Evolutionary conservation across 2,888 invertebrate genomes (phyloP), one percentile per base, ranked within the genome.

Genomic region (Ctenicera cuprea): DNA sequence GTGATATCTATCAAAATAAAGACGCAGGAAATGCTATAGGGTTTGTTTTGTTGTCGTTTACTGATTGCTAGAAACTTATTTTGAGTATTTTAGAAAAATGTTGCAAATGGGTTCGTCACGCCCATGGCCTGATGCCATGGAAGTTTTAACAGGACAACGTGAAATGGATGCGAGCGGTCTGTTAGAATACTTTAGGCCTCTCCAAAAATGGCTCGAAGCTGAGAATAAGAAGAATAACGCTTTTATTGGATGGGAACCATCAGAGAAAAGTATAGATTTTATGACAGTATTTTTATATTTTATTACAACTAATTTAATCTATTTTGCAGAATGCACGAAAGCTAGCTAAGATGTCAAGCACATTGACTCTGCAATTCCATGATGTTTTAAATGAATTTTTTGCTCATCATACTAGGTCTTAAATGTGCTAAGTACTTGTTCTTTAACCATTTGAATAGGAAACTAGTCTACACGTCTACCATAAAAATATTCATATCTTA

Each of bases 51-150:
- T 14, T 14, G 7, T 3, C 0, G 8, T 14, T 30, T n/a, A 57
- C 87, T 88, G 5, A 30, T 14, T 14, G n/a, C 18, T 48, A 1
- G 3, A 45, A 14, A 18, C n/a, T 26, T 3, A 26, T 26, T 26
- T 26, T 3, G 14, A 11, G 11, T n/a, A 20, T 48, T 48, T 48
- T 82, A 94, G 94, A 12, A 89, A 91, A 77, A 93, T 93, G 93
- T 87, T 94, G 37, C 89, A 91, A 76, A 86, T 94, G 89, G 94
- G 94, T 2, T 90, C 92, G 0, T 94, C 94, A 0, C 91, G 90
- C 79, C 93, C 94, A 0, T 95, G 95, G 95, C 93, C 92, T n/a
- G 95, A 96, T 80, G 95, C 95, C 71, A 91, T 98, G 91, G 92
- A 95, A 84, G 90, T 89, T 8, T 88, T 96, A 37, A 96, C 95